Percentiles rank a stretch among this genome's conserved stretches.
Evolutionary conservation across 2,797 vertebrate species (phyloP).

Genomic region (Acanthurus lineatus): DNA sequence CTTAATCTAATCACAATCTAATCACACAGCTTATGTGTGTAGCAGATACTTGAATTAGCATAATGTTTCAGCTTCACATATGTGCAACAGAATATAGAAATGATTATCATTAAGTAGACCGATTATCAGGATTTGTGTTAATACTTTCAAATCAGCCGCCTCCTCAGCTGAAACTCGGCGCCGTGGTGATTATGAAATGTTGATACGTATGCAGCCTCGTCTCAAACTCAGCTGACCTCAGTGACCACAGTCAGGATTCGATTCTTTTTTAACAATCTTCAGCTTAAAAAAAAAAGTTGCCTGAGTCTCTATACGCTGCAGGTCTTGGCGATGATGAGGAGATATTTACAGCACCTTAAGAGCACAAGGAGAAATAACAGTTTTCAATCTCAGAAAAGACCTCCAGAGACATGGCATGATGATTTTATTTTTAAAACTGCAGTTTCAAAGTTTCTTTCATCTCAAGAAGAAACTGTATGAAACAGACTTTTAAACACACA

Average conservation of each 20-base stretch:
- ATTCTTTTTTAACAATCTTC: conserved; percentile 27
- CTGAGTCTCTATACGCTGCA: background rate
- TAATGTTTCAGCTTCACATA: background rate
- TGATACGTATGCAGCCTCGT: background rate
- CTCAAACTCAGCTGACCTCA: conserved; percentile 11
- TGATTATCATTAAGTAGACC: background rate
- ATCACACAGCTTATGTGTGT: background rate
- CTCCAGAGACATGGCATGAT: background rate
- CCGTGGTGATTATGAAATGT: background rate
- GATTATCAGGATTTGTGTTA: background rate
- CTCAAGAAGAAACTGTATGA: conserved; percentile 7
- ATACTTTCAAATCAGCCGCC: background rate
- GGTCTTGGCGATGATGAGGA: conserved; percentile 4
- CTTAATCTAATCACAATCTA: background rate
- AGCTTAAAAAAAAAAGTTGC: background rate
- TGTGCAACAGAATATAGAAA: background rate
- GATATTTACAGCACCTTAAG: conserved; percentile 20
- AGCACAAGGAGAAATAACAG: conserved; percentile 30
- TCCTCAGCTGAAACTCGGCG: background rate
- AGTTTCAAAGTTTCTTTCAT: background rate
- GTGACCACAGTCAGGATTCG: conserved; percentile 20
- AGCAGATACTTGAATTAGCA: background rate
- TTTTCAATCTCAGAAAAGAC: conserved; percentile 20
- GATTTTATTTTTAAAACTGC: background rate
- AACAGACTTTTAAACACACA: conserved; percentile 4